Conservation (phyloP, 2,888 invertebrate species). For the Tetranychus truncatus region DNA sequence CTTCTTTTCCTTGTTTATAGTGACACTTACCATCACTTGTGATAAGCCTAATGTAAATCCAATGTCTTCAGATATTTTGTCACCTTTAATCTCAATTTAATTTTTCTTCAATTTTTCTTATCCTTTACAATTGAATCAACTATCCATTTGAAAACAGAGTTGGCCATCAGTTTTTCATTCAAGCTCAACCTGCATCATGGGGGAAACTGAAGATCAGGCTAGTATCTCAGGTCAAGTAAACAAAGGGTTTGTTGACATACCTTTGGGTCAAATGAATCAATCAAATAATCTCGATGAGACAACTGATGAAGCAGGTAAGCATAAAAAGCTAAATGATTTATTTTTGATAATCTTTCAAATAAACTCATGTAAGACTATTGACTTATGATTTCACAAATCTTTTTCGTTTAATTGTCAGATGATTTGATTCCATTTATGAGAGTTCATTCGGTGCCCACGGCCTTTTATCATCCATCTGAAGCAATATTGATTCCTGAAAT, state of each 20-base stretch:
- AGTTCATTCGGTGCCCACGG: neutral
- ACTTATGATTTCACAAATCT: neutral
- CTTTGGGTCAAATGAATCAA: constrained; percentile 5
- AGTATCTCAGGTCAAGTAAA: neutral
- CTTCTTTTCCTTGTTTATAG: no score
- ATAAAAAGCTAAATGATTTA: neutral
- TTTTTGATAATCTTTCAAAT: neutral
- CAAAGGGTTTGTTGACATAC: constrained; percentile 2
- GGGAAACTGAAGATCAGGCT: neutral
- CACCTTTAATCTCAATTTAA: no score
- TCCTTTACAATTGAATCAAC: no score
- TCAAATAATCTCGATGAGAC: neutral
- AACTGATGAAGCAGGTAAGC: neutral
- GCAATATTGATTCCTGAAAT: neutral
- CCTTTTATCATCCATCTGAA: neutral
- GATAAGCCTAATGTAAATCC: no score
- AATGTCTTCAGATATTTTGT: no score
- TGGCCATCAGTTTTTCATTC: neutral
- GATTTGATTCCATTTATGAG: constrained; percentile 6
- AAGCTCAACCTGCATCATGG: neutral
- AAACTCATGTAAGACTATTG: no score
- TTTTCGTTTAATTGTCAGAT: neutral
- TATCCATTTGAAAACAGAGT: neutral
- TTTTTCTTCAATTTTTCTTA: no score
- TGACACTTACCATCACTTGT: no score